Conservation (phyloP, 2,888 invertebrate genomes). For the Cynaeus angustus region DNA sequence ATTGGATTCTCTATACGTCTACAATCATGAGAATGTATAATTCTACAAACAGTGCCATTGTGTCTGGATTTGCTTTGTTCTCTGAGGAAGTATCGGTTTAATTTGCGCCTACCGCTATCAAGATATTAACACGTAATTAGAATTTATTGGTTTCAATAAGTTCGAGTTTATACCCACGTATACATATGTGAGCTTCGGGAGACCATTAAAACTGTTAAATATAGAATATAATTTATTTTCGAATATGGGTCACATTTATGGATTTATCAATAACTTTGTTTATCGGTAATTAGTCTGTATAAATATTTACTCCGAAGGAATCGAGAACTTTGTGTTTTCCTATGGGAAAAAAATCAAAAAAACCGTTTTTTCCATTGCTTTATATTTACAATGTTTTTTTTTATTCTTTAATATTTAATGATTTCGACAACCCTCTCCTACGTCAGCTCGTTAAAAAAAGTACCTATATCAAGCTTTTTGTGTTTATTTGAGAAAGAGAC, state of each 20-base stretch:
- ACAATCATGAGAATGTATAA: slow-evolving; percentile 4
- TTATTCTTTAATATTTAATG: too few species aligned
- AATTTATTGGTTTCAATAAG: slow-evolving; percentile 22
- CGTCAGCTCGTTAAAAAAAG: slow-evolving; percentile 25
- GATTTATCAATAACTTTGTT: too few species aligned
- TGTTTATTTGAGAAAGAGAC: slow-evolving; percentile 23
- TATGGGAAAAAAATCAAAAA: too few species aligned
- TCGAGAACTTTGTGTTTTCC: too few species aligned
- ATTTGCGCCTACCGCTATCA: slow-evolving; percentile 17
- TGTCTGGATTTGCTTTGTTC: slow-evolving; percentile 14
- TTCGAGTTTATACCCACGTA: not conserved
- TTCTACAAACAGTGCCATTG: not conserved
- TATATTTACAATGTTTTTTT: not conserved
- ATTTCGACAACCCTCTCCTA: not conserved
- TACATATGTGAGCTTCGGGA: not conserved
- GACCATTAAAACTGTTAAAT: not conserved
- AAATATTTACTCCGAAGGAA: too few species aligned
- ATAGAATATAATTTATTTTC: not conserved
- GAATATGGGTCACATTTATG: too few species aligned
- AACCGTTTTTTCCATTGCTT: too few species aligned
- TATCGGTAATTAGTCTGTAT: too few species aligned
- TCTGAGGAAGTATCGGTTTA: slow-evolving; percentile 19
- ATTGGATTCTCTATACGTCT: not conserved
- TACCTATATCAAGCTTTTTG: slow-evolving; percentile 14
- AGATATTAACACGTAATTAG: slow-evolving; percentile 24